Evolutionary conservation across 2,113 vertebrate species (phyloP), one percentile per base, ranked within the genome.

Genomic region (Anas platyrhynchos): DNA sequence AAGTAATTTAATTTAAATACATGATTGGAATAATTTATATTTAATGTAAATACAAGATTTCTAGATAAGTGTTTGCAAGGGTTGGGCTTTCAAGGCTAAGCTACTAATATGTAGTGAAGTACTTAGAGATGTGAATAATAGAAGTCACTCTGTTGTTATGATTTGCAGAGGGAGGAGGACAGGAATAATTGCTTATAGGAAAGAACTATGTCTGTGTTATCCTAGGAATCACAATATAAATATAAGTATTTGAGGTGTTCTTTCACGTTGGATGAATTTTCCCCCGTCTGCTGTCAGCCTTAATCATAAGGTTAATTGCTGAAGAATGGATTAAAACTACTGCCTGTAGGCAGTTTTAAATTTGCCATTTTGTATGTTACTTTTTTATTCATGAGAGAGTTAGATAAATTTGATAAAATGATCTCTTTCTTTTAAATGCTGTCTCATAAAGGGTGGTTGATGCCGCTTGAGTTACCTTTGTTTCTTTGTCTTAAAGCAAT

Each of bases 261-360:
- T 63, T 71, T 67, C 72, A 74, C 27, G 25, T 41, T 74, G 67
- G 38, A 34, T 25, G 59, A 23, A 52, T 13, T 36, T 78, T 32
- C 55, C 36, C 27, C 80, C 31, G 52, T 23, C 27, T 73, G 96
- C 32, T 74, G 32, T 43, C 58, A 69, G 26, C 48, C 48, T 77
- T 97, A 96, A 61, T 92, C 88, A 66, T 63, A 85, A 97, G 43
- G 59, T 84, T 97, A 95, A 92, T 94, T 97, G 83, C n/a, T 11
- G 36, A 91, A 95, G 52, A 93, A 76, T 52, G 56, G 85, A 89
- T 96, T 97, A 36, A 88, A 95, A 38, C 86, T 25, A 13, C 43
- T 81, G 88, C 74, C 83, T 71, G 11, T 90, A 82, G 84, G 83
- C 77, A 81, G 65, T 74, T 95, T 89, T 91, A 86, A 50, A 62